Base-by-base conservation (phyloP, 2,888 invertebrate genomes). In the Himalopsyche tibetana region DNA sequence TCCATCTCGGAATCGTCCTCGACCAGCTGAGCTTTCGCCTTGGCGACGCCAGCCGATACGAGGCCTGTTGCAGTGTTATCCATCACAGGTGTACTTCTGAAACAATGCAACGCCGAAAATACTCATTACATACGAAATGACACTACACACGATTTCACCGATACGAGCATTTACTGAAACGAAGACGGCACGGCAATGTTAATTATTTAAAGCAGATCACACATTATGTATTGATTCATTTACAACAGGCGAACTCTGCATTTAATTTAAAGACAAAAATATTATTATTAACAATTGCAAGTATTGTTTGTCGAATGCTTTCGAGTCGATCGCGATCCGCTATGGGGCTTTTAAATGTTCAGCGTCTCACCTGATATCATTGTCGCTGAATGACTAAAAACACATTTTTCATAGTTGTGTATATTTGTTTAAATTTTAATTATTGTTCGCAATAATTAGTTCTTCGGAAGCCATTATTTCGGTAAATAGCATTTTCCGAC, bases 381-480 rank as follows among this genome's bases (percentile, higher is more conserved):
- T 82, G 63, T 85, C 81, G 85, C 82, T 82, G 82, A 87, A 85
- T 80, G 79, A 83, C 83, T 83, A 79, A 28, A 63, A 79, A 69
- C 19, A 84, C 74, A 84, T 87, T 83, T 83, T 83, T 84, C 40
- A 74, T 40, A 79, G 51, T 79, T 84, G 85, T 85, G 55, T 84
- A 83, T 83, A 87, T 85, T 82, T 84, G 56, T 85, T 82, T 83
- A 85, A 85, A 85, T 84, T 83, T 87, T 85, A 87, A 87, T 88
- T 86, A 86, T 88, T 85, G 85, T 85, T 85, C 87, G 85, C 84
- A 82, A 88, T 85, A 88, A 85, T 88, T 87, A 86, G 82, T 51
- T 79, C 92, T 93, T 92, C 92, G 93, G 93, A 93, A 93, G 93
- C 93, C 93, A 93, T 93, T 93, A 93, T 93, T 93, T 93, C 93